Evolutionary conservation across 2,113 vertebrate genomes (phyloP).

Genomic region (Capricornis sumatraensis): DNA sequence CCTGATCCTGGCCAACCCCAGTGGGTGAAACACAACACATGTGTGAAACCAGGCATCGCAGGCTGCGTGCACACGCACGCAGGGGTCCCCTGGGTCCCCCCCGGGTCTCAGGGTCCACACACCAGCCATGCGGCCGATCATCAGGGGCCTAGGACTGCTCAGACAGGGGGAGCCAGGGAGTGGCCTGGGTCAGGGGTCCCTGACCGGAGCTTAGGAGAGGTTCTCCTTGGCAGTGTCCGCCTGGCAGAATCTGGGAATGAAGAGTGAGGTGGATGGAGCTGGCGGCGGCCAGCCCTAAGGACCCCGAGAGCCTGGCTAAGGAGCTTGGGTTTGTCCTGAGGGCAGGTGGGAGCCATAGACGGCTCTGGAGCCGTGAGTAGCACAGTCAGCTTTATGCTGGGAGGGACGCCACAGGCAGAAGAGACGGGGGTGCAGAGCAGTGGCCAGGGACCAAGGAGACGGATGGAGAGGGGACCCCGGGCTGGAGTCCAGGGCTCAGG

Average conservation of each 20-base stretch:
- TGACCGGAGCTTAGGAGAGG: accelerated
- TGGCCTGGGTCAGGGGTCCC: accelerated
- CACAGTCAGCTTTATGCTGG: not conserved
- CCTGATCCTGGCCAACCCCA: not conserved
- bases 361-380: not conserved
- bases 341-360: not conserved
- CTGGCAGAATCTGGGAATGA: not conserved
- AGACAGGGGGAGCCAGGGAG: accelerated
- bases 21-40: accelerated
- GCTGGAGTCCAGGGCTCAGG: not conserved
- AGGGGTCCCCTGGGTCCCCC: not conserved
- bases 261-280: not conserved
- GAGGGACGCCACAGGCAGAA: not conserved
- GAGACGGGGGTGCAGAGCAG: accelerated
- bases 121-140: accelerated
- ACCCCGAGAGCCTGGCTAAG: not conserved
- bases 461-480: too few relatives aligned
- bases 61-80: accelerated
- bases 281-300: not conserved
- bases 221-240: accelerated
- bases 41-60: accelerated
- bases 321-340: not conserved
- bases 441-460: not conserved
- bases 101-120: not conserved
- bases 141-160: not conserved